Evolutionary conservation across 2,888 invertebrate genomes (phyloP), one percentile per base, ranked within the genome.

Genomic region (Deladenus siricidicola): DNA sequence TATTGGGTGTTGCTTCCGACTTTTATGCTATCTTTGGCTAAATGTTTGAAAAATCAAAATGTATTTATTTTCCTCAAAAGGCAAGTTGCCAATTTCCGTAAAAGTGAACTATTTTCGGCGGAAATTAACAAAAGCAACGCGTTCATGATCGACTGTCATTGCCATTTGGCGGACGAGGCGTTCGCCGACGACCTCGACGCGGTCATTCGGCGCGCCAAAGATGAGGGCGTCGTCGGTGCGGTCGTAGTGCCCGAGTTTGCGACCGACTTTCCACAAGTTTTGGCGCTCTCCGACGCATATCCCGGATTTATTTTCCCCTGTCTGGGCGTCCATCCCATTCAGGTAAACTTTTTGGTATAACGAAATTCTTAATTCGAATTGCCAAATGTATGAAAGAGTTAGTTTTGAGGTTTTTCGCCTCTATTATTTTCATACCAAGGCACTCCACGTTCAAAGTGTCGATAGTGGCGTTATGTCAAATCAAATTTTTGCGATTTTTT

Each of bases 241-340:
- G 64, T 79, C 1, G 76, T 75, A 1, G 70, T 73, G 2, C 69
- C 77, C 6, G 78, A 79, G 50, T 72, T 66, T 39, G 26, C 56
- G 26, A 60, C 61, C 10, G 74, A 79, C 57, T 76, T 73, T 47
- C 63, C 71, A 4, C 63, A 60, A 19, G 62, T 74, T 21, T 49
- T 79, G n/a, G 58, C 67, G 6, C 54, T 79, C 23, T 47, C 60
- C 17, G 52, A 62, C 4, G 56, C 58, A 39, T 72, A 68, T 67
- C 70, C 67, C 1, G 65, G 62, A 3, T 72, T 70, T 30, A 62
- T 73, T 19, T 58, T 65, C n/a, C 74, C 78, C 1, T 76, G 77
- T 34, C 54, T 79, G 8, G 80, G 79, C 8, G 69, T 80, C 17
- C 80, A 80, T 67, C 80, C 80, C 4, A 77, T 78, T 39, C 79